Base-by-base conservation (phyloP, 2,113 vertebrate genomes). In the Alligator mississippiensis region DNA sequence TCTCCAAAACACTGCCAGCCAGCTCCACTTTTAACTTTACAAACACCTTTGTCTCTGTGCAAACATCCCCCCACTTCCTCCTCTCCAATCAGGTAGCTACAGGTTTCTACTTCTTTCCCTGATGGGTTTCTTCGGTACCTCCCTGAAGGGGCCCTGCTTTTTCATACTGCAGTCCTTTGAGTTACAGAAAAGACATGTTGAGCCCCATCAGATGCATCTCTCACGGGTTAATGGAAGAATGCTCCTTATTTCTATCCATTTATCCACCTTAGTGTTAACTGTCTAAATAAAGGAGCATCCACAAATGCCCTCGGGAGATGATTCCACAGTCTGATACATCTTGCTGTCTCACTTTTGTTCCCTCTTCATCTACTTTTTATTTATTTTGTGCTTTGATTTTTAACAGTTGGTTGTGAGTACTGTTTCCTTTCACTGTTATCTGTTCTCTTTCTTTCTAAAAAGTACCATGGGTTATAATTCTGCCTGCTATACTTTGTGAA, bases 401-500 rank as follows among this genome's bases (percentile, higher is more conserved):
- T 25, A 7, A 1, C 80, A 80, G 80, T 30, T 70, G 58, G 30
- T 93, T 94, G 90, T 64, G 91, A 85, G 93, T 96, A 80, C 92
- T 93, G 94, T 80, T 82, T 94, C 93, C 93, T 80, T 85, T 55
- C 82, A 19, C 54, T 21, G 34, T 93, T 97, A 93, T 96, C 96
- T 96, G 85, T 80, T 92, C 95, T 82, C 82, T 82, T 81, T 61
- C 21, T 38, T 80, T 92, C 95, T 16, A 63, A 93, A 86, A 93
- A 96, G 85, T 93, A 88, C n/a, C 93, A 95, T 1, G 70, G 95
- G 87, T 66, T 93, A 91, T 93, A 96, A 96, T 93, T 90, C 93
- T 74, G 90, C 84, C 96, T 96, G 90, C 95, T 92, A 88, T 93
- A 85, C 89, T 91, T 95, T 78, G 84, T 90, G 92, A 96, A 94